These are phyloP conservation scores for Lophius americanus DNA, from an alignment of 2,797 vertebrate species.

Conservation along the genomic window DNA sequence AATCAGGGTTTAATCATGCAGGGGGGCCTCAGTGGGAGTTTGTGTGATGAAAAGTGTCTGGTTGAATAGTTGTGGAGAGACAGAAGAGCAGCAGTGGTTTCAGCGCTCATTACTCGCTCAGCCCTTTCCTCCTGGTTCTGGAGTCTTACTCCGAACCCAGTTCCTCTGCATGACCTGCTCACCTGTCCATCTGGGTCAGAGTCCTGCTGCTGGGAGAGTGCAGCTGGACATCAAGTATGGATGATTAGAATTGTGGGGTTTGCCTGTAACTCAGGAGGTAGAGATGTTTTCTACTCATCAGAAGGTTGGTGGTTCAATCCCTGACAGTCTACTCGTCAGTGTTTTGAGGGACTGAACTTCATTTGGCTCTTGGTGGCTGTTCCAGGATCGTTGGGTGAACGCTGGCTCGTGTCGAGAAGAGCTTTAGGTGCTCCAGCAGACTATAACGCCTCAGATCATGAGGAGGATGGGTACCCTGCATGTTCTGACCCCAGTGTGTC, in stretches of 20 bases:
- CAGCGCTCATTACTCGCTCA: neutral
- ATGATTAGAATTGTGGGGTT: too few relatives aligned
- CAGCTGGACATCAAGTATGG: conserved; percentile 1
- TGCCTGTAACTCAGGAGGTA: too few relatives aligned
- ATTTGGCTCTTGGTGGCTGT: too few relatives aligned
- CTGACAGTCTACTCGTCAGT: too few relatives aligned
- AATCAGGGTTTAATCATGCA: neutral
- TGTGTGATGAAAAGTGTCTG: neutral
- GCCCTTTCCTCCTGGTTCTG: neutral
- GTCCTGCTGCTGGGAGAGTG: conserved; percentile 1
- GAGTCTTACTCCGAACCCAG: neutral
- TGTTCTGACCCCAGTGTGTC: conserved; percentile 16
- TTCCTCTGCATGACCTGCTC: conserved; percentile 6
- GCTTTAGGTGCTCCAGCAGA: too few relatives aligned
- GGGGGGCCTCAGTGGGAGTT: too few relatives aligned
- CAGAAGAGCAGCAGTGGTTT: neutral
- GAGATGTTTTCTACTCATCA: too few relatives aligned
- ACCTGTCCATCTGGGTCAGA: conserved; percentile 27
- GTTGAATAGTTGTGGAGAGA: neutral
- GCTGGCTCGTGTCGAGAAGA: too few relatives aligned
- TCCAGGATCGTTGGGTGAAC: too few relatives aligned
- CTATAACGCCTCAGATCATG: neutral
- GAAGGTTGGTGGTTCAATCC: too few relatives aligned
- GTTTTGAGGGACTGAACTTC: too few relatives aligned
- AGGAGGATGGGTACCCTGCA: neutral